Percentiles rank a stretch among this genome's conserved stretches.
phyloP scores from a whole-genome alignment of 2,113 vertebrate species.

The Vimba vimba region DNA sequence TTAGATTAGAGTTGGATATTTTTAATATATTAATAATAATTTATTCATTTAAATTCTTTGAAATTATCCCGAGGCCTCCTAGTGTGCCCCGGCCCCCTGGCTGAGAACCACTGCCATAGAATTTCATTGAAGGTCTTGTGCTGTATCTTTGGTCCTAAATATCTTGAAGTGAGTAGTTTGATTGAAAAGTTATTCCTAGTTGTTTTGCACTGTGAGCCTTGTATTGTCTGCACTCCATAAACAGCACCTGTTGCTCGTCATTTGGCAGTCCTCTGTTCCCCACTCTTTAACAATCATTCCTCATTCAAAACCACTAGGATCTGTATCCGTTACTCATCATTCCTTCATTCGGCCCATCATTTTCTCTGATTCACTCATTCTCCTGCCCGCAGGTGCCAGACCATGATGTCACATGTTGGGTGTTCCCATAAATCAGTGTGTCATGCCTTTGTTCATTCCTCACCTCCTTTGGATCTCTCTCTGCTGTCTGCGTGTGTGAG shows the following conservation, averaged over 20 bases:
- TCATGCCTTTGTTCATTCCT: slow-evolving; percentile 65
- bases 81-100: neutral
- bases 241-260: slow-evolving; percentile 76
- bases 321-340: slow-evolving; percentile 5
- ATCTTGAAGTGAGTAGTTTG: neutral
- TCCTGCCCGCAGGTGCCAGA: slow-evolving; percentile 74
- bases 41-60: neutral
- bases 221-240: slow-evolving; percentile 62
- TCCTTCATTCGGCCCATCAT: slow-evolving; percentile 50
- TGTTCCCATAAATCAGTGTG: slow-evolving; percentile 80
- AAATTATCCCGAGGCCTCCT: neutral
- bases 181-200: neutral
- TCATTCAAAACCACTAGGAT: neutral
- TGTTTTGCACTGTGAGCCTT: slow-evolving; percentile 8
- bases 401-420: slow-evolving; percentile 72
- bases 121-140: neutral
- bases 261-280: slow-evolving; percentile 62
- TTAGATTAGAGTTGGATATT: neutral
- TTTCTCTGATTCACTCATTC: slow-evolving; percentile 54
- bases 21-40: neutral
- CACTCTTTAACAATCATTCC: neutral
- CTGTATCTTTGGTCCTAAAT: neutral
- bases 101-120: neutral
- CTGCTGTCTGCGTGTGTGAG: slow-evolving; percentile 24
- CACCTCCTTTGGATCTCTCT: slow-evolving; percentile 44